Conservation (phyloP, 2,888 invertebrate genomes). For the Euplagia quadripunctaria region DNA sequence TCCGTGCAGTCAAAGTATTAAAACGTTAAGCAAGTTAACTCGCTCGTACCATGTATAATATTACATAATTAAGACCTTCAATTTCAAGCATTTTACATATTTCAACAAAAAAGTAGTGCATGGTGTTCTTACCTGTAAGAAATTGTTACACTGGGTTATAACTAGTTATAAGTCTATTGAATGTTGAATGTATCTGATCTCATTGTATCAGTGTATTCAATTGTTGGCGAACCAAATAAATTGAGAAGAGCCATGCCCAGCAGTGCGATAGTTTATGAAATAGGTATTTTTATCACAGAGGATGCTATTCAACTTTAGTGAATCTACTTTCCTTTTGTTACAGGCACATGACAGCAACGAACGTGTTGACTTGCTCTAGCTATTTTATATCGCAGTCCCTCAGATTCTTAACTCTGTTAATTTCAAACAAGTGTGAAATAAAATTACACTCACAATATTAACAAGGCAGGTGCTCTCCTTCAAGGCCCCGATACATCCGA, state of each 20-base stretch:
- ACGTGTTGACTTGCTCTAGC: neutral
- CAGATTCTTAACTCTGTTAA: neutral
- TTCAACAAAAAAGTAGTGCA: too few relatives aligned
- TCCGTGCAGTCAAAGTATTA: too few relatives aligned
- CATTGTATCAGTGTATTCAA: too few relatives aligned
- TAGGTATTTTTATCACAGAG: neutral
- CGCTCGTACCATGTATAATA: too few relatives aligned
- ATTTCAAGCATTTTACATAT: too few relatives aligned
- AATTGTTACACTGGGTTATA: too few relatives aligned
- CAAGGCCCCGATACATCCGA: slow-evolving; percentile 97
- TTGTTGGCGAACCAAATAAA: too few relatives aligned
- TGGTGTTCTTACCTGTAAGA: too few relatives aligned
- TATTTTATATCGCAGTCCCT: neutral
- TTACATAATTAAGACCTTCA: too few relatives aligned
- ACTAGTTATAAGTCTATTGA: too few relatives aligned
- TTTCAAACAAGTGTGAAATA: neutral
- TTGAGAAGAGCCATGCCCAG: neutral
- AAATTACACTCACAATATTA: slow-evolving; percentile 88
- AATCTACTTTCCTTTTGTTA: neutral
- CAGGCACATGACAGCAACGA: neutral
- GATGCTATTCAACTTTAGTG: neutral
- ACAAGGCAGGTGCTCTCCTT: slow-evolving; percentile 95
- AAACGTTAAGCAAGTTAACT: too few relatives aligned
- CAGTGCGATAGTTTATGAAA: neutral
- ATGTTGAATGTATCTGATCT: too few relatives aligned